Evolutionary conservation across 1,140 invertebrate genomes (phyloP).

Genomic region (Brachionus sp.): DNA sequence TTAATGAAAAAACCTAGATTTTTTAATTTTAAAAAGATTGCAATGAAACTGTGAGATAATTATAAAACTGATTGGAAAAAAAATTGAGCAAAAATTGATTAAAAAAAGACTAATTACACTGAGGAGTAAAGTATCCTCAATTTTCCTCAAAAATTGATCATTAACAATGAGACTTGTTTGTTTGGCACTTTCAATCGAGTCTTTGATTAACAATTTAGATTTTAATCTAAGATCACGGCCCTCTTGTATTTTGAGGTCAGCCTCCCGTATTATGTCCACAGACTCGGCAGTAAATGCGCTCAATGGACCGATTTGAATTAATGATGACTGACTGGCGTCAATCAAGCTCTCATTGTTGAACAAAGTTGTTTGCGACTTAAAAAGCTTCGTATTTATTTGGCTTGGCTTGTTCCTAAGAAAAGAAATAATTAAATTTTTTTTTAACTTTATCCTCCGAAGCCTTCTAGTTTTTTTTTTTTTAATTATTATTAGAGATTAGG

Average conservation of each 20-base stretch:
- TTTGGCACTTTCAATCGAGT: slow-evolving; percentile 21
- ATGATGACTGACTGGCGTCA: slow-evolving; percentile 48
- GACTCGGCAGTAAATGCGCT: slow-evolving; percentile 57
- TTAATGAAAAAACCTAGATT: neutral
- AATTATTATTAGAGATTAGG: neutral
- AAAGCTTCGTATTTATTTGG: slow-evolving; percentile 40
- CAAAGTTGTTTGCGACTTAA: slow-evolving; percentile 46
- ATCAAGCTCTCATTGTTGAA: slow-evolving; percentile 46
- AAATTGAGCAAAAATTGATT: slow-evolving; percentile 10
- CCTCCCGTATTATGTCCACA: slow-evolving; percentile 53
- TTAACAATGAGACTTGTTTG: neutral
- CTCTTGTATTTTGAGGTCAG: slow-evolving; percentile 49
- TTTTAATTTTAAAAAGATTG: neutral
- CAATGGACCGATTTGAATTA: slow-evolving; percentile 51
- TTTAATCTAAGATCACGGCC: neutral
- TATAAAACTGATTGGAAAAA: neutral
- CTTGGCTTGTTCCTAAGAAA: neutral
- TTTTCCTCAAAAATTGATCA: slow-evolving; percentile 34
- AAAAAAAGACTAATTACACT: slow-evolving; percentile 22
- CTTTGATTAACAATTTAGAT: slow-evolving; percentile 33
- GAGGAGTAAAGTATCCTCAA: slow-evolving; percentile 17
- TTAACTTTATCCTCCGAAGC: neutral
- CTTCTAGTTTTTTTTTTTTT: neutral
- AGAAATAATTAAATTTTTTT: neutral
- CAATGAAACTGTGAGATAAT: neutral